These are phyloP conservation scores for Nannoperca australis DNA, from an alignment of 2,797 vertebrate species.

Conservation along the genomic window DNA sequence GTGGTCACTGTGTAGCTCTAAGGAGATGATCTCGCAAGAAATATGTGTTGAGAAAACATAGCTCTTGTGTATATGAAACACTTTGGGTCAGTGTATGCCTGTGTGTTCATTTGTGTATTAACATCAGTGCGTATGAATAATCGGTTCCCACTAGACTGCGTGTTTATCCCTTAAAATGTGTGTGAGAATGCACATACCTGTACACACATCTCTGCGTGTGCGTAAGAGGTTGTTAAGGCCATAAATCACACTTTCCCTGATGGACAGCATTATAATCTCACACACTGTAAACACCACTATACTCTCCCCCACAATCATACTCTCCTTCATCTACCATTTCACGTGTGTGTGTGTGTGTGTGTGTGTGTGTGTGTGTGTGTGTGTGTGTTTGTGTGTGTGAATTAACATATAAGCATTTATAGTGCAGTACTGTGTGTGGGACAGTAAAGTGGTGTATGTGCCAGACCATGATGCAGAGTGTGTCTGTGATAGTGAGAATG, in stretches of 20 bases:
- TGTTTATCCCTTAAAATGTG: not conserved
- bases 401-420: not conserved
- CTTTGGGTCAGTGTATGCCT: not conserved
- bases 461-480: not conserved
- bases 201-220: not conserved
- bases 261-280: conserved; percentile 11
- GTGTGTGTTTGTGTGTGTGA: not conserved
- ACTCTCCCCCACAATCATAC: not conserved
- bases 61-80: conserved; percentile 20
- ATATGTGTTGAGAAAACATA: conserved; percentile 6
- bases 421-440: not conserved
- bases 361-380: not conserved
- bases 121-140: not conserved
- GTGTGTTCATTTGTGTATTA: not conserved
- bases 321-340: not conserved
- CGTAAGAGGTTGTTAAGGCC: not conserved
- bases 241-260: conserved; percentile 22
- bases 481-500: conserved; percentile 1
- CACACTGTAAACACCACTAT: not conserved
- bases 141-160: not conserved
- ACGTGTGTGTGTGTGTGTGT: not conserved
- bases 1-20: not conserved
- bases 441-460: not conserved
- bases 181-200: not conserved
- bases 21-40: conserved; percentile 7